These are phyloP conservation scores for Atlantisia rogersi DNA, from an alignment of 2,113 vertebrate species.

Conservation along the genomic window DNA sequence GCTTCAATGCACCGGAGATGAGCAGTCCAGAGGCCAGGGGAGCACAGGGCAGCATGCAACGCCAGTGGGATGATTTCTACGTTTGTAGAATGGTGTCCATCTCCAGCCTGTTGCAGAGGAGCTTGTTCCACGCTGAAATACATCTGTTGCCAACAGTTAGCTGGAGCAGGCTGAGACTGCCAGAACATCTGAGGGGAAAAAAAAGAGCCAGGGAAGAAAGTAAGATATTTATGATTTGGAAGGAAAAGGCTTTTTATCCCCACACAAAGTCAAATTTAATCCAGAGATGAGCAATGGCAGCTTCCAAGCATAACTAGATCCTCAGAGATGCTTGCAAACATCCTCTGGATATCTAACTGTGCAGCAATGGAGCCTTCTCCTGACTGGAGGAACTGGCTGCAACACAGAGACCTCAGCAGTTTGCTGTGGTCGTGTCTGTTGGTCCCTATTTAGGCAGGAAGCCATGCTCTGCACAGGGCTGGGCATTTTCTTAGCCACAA, in stretches of 20 bases:
- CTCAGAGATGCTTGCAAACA: background rate
- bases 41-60: rapidly evolving
- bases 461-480: rapidly evolving
- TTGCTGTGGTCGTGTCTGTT: background rate
- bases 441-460: background rate
- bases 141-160: background rate
- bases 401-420: background rate
- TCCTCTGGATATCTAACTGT: background rate
- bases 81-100: background rate
- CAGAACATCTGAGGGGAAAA: background rate
- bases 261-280: background rate
- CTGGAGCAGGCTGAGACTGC: background rate
- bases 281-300: background rate
- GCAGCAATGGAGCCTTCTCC: background rate
- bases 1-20: background rate
- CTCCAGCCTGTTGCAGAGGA: background rate
- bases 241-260: background rate
- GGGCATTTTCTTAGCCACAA: background rate
- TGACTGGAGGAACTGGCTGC: background rate
- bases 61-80: background rate
- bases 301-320: background rate
- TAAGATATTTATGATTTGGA: background rate
- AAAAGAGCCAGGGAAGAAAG: background rate
- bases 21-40: background rate
- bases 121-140: background rate